A percentile compares a stretch with the other conserved stretches of the same genome.
Evolutionary conservation across 2,113 vertebrate species (phyloP).

Genomic region (Sinocyclocheilus maitianheensis): DNA sequence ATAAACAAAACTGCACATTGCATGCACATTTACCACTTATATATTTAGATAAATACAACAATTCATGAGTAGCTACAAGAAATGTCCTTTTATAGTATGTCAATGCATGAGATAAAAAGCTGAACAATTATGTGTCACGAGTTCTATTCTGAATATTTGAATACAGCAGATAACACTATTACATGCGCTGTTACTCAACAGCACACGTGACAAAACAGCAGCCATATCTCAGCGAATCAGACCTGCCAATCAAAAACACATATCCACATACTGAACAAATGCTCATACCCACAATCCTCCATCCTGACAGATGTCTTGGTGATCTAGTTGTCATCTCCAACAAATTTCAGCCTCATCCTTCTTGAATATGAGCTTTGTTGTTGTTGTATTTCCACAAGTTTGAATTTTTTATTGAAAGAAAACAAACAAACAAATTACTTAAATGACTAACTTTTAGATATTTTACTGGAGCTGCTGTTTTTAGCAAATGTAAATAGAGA

Average conservation of each 20-base stretch:
- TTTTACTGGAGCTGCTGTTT: background rate
- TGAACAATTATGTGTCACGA: background rate
- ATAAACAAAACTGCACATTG: background rate
- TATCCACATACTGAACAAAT: background rate
- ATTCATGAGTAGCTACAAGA: background rate
- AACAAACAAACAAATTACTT: no score
- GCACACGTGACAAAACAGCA: conserved; percentile 2
- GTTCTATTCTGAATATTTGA: conserved; percentile 2
- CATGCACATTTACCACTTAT: background rate
- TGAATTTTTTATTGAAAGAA: no score
- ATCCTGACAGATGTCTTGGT: background rate
- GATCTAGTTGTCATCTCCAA: background rate
- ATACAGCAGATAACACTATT: conserved; percentile 4
- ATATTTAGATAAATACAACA: conserved; percentile 25
- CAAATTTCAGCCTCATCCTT: background rate
- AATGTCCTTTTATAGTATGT: background rate
- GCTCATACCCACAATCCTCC: conserved; percentile 17
- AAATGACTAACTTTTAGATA: no score
- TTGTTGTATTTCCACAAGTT: no score
- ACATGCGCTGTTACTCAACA: background rate
- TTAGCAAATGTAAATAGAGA: background rate
- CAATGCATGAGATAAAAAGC: background rate
- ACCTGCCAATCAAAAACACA: conserved; percentile 30
- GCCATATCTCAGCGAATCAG: background rate
- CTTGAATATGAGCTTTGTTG: no score